Conservation (phyloP, 2,888 invertebrate species). For the Trimorus sp. region DNA sequence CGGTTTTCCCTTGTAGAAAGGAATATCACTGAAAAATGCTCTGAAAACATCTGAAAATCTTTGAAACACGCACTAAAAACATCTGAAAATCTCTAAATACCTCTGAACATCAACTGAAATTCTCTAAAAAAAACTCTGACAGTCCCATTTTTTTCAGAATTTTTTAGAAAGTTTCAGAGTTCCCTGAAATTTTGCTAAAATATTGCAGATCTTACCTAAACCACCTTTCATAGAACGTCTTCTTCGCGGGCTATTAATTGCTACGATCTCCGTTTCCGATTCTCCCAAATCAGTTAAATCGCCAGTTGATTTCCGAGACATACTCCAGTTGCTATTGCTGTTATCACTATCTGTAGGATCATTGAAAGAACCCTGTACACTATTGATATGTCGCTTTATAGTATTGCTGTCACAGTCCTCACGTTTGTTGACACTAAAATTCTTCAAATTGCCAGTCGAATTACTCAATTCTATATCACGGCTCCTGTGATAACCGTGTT, state of each 20-base stretch:
- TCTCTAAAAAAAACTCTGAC: no score
- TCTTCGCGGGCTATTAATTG: constrained; percentile 86
- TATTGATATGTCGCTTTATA: constrained; percentile 72
- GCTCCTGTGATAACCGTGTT: constrained; percentile 4
- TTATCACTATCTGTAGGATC: constrained; percentile 64
- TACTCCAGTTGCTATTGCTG: constrained; percentile 66
- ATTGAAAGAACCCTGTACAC: background rate
- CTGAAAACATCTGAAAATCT: no score
- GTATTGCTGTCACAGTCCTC: constrained; percentile 45
- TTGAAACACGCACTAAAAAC: no score
- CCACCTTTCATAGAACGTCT: constrained; percentile 84
- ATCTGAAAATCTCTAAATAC: no score
- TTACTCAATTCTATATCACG: constrained; percentile 13
- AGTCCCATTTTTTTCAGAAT: no score
- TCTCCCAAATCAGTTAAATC: constrained; percentile 87
- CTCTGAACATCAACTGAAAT: no score
- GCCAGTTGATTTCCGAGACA: constrained; percentile 87
- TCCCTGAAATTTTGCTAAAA: no score
- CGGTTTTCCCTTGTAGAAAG: no score
- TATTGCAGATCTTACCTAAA: constrained; percentile 75
- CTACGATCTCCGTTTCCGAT: constrained; percentile 84
- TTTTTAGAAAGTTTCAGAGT: no score
- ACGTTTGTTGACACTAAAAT: background rate
- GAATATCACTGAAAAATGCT: no score
- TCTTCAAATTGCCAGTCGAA: constrained; percentile 42